phyloP scores from a whole-genome alignment of 2,797 vertebrate species.

The Pristis pectinata region DNA sequence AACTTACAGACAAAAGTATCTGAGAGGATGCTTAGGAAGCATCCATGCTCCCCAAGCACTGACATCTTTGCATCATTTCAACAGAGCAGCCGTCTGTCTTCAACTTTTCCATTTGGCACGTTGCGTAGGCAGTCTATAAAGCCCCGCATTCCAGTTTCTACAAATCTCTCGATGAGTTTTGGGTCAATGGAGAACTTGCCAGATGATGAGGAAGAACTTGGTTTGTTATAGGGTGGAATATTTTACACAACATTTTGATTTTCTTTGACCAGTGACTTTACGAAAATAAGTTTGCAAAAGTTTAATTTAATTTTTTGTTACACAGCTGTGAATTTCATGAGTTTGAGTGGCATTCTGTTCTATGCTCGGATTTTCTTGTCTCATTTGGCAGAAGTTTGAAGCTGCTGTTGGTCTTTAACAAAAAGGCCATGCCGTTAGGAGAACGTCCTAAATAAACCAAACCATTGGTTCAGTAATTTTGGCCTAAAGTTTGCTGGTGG shows the following conservation, averaged over 20 bases:
- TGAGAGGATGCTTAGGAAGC: constrained; percentile 43
- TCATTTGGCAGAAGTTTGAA: not conserved
- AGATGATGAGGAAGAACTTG: constrained; percentile 56
- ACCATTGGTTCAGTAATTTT: not conserved
- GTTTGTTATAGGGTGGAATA: not conserved
- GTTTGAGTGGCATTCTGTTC: not conserved
- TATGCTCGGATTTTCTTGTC: not conserved
- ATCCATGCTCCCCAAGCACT: constrained; percentile 39
- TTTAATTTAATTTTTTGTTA: not conserved
- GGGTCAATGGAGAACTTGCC: constrained; percentile 66
- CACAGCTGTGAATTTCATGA: not conserved
- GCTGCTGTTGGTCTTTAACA: not conserved
- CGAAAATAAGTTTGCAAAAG: not conserved
- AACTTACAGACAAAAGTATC: constrained; percentile 60
- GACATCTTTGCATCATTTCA: constrained; percentile 46
- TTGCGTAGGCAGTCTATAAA: constrained; percentile 63
- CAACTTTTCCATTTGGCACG: constrained; percentile 70
- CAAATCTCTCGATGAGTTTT: constrained; percentile 65
- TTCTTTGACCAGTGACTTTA: not conserved
- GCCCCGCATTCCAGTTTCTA: constrained; percentile 62
- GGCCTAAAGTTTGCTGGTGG: not conserved
- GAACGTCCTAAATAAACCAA: not conserved
- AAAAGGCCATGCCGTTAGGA: not conserved
- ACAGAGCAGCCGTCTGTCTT: constrained; percentile 63
- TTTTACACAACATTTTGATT: not conserved